Evolutionary conservation across 2,113 vertebrate genomes (phyloP).

Genomic region (Scolopax mira): DNA sequence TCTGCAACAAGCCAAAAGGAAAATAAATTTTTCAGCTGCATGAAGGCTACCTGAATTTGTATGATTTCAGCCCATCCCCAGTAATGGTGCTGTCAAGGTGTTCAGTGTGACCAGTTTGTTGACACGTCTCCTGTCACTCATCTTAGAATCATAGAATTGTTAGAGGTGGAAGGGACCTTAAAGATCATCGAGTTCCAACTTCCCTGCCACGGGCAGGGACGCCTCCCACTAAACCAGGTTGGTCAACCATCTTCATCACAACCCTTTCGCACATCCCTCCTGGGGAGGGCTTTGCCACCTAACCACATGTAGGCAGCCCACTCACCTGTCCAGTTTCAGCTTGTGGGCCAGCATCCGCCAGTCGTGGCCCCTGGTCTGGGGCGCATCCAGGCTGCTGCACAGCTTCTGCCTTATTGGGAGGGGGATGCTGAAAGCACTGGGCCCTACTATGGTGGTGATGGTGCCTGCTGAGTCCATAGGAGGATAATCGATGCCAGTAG

Average conservation of each 20-base stretch:
- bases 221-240: too few relatives aligned
- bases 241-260: neutral
- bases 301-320: rapidly evolving
- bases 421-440: slow-evolving; percentile 92
- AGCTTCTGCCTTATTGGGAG: slow-evolving; percentile 96
- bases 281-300: rapidly evolving
- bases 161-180: too few relatives aligned
- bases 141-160: too few relatives aligned
- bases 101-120: neutral
- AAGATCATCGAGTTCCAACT: too few relatives aligned
- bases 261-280: neutral
- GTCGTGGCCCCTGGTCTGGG: slow-evolving; percentile 94
- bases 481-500: slow-evolving; percentile 87
- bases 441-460: slow-evolving; percentile 89
- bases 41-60: neutral
- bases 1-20: slow-evolving; percentile 68
- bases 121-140: neutral
- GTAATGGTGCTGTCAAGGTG: slow-evolving; percentile 49
- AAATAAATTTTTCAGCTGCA: neutral
- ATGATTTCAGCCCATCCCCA: neutral
- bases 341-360: slow-evolving; percentile 98
- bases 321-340: slow-evolving; percentile 93
- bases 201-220: too few relatives aligned
- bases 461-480: slow-evolving; percentile 87
- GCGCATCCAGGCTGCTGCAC: slow-evolving; percentile 94